Evolutionary conservation across 2,888 invertebrate species (phyloP).

Genomic region (Yponomeuta malinellus): DNA sequence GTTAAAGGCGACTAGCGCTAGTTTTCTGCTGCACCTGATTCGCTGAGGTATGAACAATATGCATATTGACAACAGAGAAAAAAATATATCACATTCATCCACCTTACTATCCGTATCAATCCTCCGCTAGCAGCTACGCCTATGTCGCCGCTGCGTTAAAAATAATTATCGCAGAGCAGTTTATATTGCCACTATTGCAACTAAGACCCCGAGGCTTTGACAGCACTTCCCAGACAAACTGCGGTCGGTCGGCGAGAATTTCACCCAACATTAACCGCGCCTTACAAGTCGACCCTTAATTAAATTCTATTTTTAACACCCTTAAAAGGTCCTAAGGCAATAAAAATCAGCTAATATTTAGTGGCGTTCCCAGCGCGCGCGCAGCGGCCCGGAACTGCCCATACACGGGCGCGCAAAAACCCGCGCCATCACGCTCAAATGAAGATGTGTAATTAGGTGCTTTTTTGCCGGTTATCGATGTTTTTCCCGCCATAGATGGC

Average conservation of each 20-base stretch:
- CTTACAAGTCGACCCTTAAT: neutral
- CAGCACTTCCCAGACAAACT: neutral
- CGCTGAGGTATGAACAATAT: too few species aligned
- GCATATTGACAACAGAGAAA: too few species aligned
- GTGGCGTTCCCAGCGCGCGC: slow-evolving; percentile 43
- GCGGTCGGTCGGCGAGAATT: neutral
- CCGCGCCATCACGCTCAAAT: slow-evolving; percentile 67
- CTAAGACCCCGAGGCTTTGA: neutral
- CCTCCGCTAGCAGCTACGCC: too few species aligned
- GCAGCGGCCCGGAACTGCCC: slow-evolving; percentile 44
- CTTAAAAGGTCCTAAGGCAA: slow-evolving; percentile 15
- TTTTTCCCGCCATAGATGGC: slow-evolving; percentile 52
- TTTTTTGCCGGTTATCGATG: slow-evolving; percentile 49
- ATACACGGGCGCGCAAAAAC: slow-evolving; percentile 39
- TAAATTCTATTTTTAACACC: slow-evolving; percentile 13
- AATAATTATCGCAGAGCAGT: too few species aligned
- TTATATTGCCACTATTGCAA: too few species aligned
- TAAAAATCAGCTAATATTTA: slow-evolving; percentile 14
- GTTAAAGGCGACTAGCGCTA: too few species aligned
- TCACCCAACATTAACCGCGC: neutral
- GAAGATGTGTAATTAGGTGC: slow-evolving; percentile 68
- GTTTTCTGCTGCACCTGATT: too few species aligned
- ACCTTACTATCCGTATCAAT: too few species aligned
- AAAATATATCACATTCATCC: too few species aligned
- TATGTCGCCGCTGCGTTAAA: too few species aligned